Evolutionary conservation across 2,113 vertebrate species (phyloP).

Genomic region (Psilopsiagon aymara): DNA sequence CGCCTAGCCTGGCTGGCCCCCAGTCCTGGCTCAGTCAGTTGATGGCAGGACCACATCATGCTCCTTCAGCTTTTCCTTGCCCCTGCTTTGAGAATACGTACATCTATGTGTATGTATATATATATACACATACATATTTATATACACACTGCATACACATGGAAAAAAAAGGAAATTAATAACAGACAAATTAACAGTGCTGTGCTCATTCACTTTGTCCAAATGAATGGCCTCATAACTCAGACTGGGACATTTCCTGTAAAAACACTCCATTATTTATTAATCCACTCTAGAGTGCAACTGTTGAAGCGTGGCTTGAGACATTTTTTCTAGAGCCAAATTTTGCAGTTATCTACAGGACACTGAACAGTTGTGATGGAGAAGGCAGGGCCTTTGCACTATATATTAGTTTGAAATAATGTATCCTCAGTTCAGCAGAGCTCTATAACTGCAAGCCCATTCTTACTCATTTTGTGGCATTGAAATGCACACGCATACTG

Average conservation of each 20-base stretch:
- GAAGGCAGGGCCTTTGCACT: not conserved
- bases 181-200: not conserved
- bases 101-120: not conserved
- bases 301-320: not conserved
- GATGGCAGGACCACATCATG: not conserved
- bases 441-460: not conserved
- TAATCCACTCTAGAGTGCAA: not conserved
- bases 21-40: not conserved
- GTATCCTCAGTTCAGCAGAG: not conserved
- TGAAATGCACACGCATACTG: not conserved
- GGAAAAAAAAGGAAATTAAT: not conserved
- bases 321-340: not conserved
- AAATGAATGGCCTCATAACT: not conserved
- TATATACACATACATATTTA: not conserved
- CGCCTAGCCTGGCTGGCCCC: not conserved
- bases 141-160: not conserved
- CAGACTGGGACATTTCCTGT: not conserved
- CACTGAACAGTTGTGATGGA: not conserved
- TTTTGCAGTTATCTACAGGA: not conserved
- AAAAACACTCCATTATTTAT: constrained; percentile 15
- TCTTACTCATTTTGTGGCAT: not conserved
- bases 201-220: not conserved
- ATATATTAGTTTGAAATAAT: not conserved
- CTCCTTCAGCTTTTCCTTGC: not conserved
- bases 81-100: not conserved